These are phyloP conservation scores for Clanis bilineata DNA, from an alignment of 2,888 invertebrate genomes.

Conservation along the genomic window DNA sequence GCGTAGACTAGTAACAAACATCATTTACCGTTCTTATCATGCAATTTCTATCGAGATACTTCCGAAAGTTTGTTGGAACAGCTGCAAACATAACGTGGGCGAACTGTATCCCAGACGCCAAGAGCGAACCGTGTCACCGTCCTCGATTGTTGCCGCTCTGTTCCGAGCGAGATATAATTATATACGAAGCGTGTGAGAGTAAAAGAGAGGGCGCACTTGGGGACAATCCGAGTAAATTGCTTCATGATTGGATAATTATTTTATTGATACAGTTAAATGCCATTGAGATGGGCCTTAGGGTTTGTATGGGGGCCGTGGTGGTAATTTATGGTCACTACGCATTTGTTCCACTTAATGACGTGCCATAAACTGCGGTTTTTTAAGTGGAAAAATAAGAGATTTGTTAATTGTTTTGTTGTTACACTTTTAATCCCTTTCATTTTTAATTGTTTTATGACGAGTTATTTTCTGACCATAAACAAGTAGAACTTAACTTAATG, in stretches of 20 bases:
- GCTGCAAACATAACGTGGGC: slow-evolving; percentile 29
- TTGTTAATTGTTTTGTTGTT: not conserved
- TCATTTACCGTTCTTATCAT: not conserved
- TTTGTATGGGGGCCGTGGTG: slow-evolving; percentile 41
- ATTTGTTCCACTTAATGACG: slow-evolving; percentile 5
- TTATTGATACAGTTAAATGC: slow-evolving; percentile 77
- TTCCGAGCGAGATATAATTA: slow-evolving; percentile 42
- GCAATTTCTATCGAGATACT: not conserved
- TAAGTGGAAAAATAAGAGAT: not conserved
- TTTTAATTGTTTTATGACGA: not conserved
- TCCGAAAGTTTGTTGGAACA: not conserved
- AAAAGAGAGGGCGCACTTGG: slow-evolving; percentile 44
- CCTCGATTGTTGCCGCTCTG: slow-evolving; percentile 54
- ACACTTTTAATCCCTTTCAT: not conserved
- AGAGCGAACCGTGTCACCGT: slow-evolving; percentile 59
- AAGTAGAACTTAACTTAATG: no score
- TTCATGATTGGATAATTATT: slow-evolving; percentile 80
- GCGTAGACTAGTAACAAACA: slow-evolving; percentile 46
- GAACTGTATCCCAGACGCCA: slow-evolving; percentile 48
- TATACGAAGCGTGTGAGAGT: slow-evolving; percentile 18
- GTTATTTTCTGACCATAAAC: not conserved
- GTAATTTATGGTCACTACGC: slow-evolving; percentile 40
- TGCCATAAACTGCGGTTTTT: not conserved
- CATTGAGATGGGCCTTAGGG: slow-evolving; percentile 54
- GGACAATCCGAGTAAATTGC: slow-evolving; percentile 73